phyloP scores from a whole-genome alignment of 2,113 vertebrate species.

The Hucho hucho region DNA sequence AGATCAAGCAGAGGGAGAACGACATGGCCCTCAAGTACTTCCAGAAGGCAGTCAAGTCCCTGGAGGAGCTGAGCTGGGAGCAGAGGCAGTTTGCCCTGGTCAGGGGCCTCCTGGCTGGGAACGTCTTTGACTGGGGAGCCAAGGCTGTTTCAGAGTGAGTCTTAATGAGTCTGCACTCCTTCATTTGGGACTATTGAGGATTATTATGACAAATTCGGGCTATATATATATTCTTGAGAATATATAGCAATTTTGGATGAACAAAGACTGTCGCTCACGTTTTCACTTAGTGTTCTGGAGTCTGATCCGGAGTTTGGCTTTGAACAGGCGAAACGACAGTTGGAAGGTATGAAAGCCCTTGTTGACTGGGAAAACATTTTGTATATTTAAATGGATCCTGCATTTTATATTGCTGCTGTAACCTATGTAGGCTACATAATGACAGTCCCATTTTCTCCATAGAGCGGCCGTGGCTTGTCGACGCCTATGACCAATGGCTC shows the following conservation, averaged over 20 bases:
- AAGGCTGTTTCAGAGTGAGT: conserved; percentile 97
- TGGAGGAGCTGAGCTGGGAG: conserved; percentile 91
- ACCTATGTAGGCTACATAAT: neutral
- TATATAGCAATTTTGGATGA: too few relatives aligned
- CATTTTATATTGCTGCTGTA: too few relatives aligned
- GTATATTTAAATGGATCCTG: too few relatives aligned
- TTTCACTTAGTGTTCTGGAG: conserved; percentile 83
- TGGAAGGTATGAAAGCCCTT: conserved; percentile 85
- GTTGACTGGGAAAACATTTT: too few relatives aligned
- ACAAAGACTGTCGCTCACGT: too few relatives aligned
- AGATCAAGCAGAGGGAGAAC: conserved; percentile 97
- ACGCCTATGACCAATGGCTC: conserved; percentile 87
- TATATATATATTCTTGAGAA: too few relatives aligned
- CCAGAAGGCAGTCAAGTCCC: conserved; percentile 78
- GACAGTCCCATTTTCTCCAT: conserved; percentile 18
- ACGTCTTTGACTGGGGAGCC: conserved; percentile 98
- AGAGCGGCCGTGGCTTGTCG: conserved; percentile 95
- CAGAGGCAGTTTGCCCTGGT: conserved; percentile 93
- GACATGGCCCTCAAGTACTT: conserved; percentile 89
- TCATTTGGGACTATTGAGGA: too few relatives aligned
- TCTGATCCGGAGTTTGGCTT: conserved; percentile 94
- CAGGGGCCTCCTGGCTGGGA: conserved; percentile 91
- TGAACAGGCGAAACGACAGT: conserved; percentile 89
- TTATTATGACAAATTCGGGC: too few relatives aligned
- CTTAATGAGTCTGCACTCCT: too few relatives aligned